Conservation (phyloP, 2,888 invertebrate species). For the Trissolcus brochymenae region DNA sequence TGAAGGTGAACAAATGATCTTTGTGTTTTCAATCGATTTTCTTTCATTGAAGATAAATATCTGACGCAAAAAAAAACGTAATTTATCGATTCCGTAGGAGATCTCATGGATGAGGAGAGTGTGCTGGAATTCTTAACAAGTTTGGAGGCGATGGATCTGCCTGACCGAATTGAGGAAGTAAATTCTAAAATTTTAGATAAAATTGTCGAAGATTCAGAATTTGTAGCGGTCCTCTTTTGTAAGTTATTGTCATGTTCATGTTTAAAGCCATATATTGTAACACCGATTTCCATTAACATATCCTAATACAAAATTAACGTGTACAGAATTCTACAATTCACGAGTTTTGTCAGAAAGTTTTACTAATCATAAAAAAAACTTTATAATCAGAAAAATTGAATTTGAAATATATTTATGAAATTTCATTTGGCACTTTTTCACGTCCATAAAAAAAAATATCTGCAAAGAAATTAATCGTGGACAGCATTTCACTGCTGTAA, state of each 20-base stretch:
- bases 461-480: too few relatives aligned
- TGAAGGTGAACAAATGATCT: constrained; percentile 82
- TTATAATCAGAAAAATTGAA: neutral
- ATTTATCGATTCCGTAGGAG: constrained; percentile 79
- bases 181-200: constrained; percentile 92
- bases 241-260: constrained; percentile 79
- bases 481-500: too few relatives aligned
- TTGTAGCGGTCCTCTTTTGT: constrained; percentile 96
- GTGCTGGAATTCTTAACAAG: constrained; percentile 95
- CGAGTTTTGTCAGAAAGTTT: constrained; percentile 15
- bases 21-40: neutral
- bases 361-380: constrained; percentile 25
- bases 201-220: constrained; percentile 93
- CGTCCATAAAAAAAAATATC: too few relatives aligned
- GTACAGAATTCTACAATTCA: constrained; percentile 29
- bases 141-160: constrained; percentile 95
- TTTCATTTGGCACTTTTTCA: too few relatives aligned
- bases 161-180: constrained; percentile 96
- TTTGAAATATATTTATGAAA: too few relatives aligned
- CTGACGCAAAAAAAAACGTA: too few relatives aligned
- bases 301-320: constrained; percentile 42
- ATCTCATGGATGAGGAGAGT: constrained; percentile 95
- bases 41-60: neutral
- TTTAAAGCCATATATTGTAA: constrained; percentile 50
- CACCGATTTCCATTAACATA: constrained; percentile 51